Percentiles rank a stretch among this genome's conserved stretches.
Evolutionary conservation across 2,888 invertebrate genomes (phyloP).

Genomic region (Morpho achilles): DNA sequence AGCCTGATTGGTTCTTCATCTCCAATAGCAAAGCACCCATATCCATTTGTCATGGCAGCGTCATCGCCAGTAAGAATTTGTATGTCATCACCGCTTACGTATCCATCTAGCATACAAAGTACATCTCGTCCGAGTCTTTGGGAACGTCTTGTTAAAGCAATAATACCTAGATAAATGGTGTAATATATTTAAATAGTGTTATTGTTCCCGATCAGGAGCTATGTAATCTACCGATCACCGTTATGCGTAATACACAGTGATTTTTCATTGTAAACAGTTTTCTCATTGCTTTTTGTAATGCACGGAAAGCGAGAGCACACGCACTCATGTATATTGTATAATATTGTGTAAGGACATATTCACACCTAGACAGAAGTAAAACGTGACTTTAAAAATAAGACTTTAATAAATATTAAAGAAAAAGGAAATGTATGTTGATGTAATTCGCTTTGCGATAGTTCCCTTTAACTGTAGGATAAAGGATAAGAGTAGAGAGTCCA

Average conservation of each 20-base stretch:
- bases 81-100: conserved; percentile 43
- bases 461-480: no score
- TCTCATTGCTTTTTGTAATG: conserved; percentile 33
- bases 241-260: conserved; percentile 20
- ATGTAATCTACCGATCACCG: conserved; percentile 4
- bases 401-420: neutral
- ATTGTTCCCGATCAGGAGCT: conserved; percentile 1
- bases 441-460: no score
- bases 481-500: no score
- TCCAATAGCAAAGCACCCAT: conserved; percentile 58
- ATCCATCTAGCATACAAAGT: conserved; percentile 33
- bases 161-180: conserved; percentile 44
- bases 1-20: conserved; percentile 62
- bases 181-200: neutral
- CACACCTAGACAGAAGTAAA: conserved; percentile 5
- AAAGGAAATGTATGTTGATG: no score
- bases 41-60: conserved; percentile 57
- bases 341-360: conserved; percentile 4
- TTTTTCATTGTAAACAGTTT: conserved; percentile 32
- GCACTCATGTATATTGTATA: conserved; percentile 6
- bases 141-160: conserved; percentile 53
- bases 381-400: neutral
- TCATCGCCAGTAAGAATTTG: conserved; percentile 55
- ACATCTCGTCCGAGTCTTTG: conserved; percentile 50
- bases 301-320: conserved; percentile 26